Conservation (phyloP, 1,140 invertebrate genomes). For the Geopemphigus sp. region DNA sequence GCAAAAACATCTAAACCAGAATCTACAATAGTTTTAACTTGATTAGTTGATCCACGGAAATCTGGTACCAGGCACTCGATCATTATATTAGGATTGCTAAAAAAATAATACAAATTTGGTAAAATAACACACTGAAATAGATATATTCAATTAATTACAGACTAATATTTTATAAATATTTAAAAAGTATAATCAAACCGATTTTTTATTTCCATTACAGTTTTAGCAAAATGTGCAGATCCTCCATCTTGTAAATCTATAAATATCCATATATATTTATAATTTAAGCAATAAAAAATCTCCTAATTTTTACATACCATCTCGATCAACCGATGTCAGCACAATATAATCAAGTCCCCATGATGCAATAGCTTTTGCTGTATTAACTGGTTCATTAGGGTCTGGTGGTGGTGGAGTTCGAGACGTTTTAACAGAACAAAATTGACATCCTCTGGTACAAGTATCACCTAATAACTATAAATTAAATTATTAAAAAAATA, state of each 20-base stretch:
- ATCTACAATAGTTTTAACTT: constrained; percentile 73
- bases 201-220: constrained; percentile 76
- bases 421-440: constrained; percentile 98
- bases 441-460: constrained; percentile 88
- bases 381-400: constrained; percentile 87
- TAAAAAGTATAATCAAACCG: constrained; percentile 57
- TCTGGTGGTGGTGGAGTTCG: constrained; percentile 86
- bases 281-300: neutral
- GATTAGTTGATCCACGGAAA: constrained; percentile 80
- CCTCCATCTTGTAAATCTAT: constrained; percentile 88
- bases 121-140: neutral
- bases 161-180: no score
- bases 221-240: constrained; percentile 85
- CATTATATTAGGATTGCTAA: constrained; percentile 77
- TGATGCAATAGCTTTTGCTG: constrained; percentile 83
- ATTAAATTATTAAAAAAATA: constrained; percentile 1
- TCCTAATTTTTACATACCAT: constrained; percentile 63
- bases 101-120: constrained; percentile 48
- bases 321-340: constrained; percentile 95
- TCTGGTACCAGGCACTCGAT: constrained; percentile 98
- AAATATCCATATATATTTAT: constrained; percentile 52
- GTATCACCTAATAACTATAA: constrained; percentile 86
- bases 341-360: constrained; percentile 99
- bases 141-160: neutral
- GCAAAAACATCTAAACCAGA: constrained; percentile 92